Evolutionary conservation across 2,113 vertebrate species (phyloP).

Genomic region (Barbus barbus): DNA sequence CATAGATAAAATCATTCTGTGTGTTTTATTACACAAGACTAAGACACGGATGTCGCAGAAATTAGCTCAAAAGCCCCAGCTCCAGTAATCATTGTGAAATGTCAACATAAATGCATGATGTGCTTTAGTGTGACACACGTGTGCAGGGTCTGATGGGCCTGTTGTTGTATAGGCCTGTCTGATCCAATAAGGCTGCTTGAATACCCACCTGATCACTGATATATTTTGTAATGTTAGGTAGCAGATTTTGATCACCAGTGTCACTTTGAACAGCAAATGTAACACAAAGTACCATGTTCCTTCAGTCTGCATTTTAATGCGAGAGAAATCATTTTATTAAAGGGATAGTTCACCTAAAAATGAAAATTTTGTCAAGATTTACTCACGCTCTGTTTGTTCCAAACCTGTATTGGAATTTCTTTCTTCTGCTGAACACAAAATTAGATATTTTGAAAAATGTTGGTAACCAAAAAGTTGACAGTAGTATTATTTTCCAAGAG

Average conservation of each 20-base stretch:
- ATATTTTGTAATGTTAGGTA: neutral
- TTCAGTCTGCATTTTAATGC: neutral
- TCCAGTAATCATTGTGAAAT: neutral
- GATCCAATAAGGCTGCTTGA: neutral
- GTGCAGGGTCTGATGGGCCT: neutral
- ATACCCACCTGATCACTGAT: neutral
- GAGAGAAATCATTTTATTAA: neutral
- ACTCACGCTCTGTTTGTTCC: neutral
- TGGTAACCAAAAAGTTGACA: neutral
- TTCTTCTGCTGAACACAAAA: neutral
- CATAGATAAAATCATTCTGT: slow-evolving; percentile 29
- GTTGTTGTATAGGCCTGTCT: neutral
- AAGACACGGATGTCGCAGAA: slow-evolving; percentile 3
- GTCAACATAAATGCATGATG: neutral
- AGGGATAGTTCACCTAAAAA: neutral
- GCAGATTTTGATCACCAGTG: neutral
- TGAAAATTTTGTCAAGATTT: too few relatives aligned
- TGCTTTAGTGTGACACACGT: too few relatives aligned
- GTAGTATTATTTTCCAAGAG: neutral
- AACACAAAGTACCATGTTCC: neutral
- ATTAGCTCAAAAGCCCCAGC: slow-evolving; percentile 33
- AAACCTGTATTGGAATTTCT: neutral
- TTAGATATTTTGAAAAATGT: neutral
- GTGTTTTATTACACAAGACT: neutral
- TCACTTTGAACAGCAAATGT: neutral